Evolutionary conservation across 2,888 invertebrate genomes (phyloP).

Genomic region (Liodrosophila aerea): DNA sequence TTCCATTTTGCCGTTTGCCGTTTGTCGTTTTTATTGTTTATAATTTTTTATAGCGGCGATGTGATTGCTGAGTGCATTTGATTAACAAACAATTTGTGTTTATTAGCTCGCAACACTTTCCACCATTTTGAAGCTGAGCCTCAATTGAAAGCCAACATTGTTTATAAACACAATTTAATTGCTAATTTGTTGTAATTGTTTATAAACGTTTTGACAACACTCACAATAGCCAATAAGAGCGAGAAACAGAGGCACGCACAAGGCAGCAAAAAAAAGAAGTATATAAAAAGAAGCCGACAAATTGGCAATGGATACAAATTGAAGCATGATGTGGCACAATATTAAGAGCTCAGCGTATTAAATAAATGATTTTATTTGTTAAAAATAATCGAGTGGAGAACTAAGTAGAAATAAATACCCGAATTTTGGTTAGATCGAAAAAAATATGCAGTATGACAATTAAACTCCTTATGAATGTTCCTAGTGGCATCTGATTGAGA

Average conservation of each 20-base stretch:
- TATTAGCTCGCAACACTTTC: constrained; percentile 67
- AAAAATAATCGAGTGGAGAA: too few relatives aligned
- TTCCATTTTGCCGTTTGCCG: constrained; percentile 12
- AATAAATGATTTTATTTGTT: too few relatives aligned
- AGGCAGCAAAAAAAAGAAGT: constrained; percentile 12
- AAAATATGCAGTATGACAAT: too few relatives aligned
- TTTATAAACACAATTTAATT: constrained; percentile 56
- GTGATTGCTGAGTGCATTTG: constrained; percentile 52
- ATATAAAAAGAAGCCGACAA: constrained; percentile 19
- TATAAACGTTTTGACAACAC: constrained; percentile 50
- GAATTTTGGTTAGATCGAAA: too few relatives aligned
- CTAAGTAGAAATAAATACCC: too few relatives aligned
- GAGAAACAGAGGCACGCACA: too few relatives aligned
- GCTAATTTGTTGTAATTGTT: constrained; percentile 59
- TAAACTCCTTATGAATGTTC: too few relatives aligned
- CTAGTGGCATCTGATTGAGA: too few relatives aligned
- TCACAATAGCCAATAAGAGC: constrained; percentile 13
- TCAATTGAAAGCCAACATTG: constrained; percentile 42
- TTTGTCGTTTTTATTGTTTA: constrained; percentile 32
- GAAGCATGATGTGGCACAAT: too few relatives aligned
- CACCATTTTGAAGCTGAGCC: constrained; percentile 23
- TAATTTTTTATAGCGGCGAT: constrained; percentile 42
- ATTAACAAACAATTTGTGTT: constrained; percentile 71
- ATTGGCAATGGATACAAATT: constrained; percentile 11
- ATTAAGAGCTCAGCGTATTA: too few relatives aligned